Percentiles rank a stretch among this genome's conserved stretches.
Evolutionary conservation across 2,113 vertebrate species (phyloP).

Genomic region (Melospiza melodia): DNA sequence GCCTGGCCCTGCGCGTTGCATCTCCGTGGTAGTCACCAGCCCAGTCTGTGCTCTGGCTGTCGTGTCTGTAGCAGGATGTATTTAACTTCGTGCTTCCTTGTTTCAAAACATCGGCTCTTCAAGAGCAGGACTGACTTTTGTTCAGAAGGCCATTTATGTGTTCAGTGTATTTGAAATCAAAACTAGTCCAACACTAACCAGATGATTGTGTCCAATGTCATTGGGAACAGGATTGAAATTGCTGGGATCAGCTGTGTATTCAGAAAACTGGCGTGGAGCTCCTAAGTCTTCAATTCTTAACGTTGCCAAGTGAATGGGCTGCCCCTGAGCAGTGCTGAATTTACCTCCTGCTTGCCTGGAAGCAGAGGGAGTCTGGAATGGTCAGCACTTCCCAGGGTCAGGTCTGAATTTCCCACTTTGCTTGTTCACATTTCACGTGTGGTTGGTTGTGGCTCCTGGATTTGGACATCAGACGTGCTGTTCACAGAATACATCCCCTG

Average conservation of each 20-base stretch:
- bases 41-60: background rate
- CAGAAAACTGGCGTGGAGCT: background rate
- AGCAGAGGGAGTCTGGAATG: background rate
- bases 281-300: background rate
- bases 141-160: conserved; percentile 78
- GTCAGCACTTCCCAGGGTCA: background rate
- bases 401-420: background rate
- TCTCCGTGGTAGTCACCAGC: conserved; percentile 29
- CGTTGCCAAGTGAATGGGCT: background rate
- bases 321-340: background rate
- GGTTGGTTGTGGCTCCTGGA: background rate
- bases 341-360: background rate
- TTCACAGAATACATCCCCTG: background rate
- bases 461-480: background rate
- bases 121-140: conserved; percentile 59
- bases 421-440: background rate
- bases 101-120: conserved; percentile 55
- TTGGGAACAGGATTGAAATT: background rate
- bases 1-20: conserved; percentile 69
- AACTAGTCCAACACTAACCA: background rate
- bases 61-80: conserved; percentile 52
- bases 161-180: background rate
- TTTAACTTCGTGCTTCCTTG: conserved; percentile 76
- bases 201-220: conserved; percentile 11
- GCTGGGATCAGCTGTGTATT: background rate